Conservation (phyloP, 2,888 invertebrate species). For the Graphium colonna region DNA sequence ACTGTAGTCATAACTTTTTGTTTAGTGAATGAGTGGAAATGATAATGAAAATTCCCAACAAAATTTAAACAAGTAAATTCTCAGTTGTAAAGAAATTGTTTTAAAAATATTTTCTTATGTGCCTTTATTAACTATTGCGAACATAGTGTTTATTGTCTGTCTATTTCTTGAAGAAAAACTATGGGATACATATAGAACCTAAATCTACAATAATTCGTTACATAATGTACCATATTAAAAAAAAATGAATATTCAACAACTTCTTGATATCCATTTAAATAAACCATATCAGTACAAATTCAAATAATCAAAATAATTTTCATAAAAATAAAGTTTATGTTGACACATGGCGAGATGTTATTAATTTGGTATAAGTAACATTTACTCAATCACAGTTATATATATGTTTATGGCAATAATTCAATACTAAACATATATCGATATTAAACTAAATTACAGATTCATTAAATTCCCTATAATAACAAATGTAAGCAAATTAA, state of each 20-base stretch:
- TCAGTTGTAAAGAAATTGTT: no score
- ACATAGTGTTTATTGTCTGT: neutral
- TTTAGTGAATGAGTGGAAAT: no score
- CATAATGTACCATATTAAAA: no score
- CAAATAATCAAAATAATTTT: no score
- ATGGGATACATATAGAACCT: no score
- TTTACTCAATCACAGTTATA: conserved; percentile 8
- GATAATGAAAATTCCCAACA: no score
- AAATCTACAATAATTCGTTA: no score
- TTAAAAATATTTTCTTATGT: neutral
- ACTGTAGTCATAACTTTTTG: neutral
- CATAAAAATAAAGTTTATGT: neutral
- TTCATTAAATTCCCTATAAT: conserved; percentile 1
- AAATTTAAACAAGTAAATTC: no score
- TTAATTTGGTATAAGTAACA: conserved; percentile 14
- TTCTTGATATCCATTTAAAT: no score
- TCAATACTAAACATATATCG: neutral
- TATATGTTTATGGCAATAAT: conserved; percentile 11
- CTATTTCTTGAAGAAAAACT: neutral
- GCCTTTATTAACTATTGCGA: neutral
- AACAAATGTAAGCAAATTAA: neutral
- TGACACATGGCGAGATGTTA: conserved; percentile 12
- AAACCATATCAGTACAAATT: neutral
- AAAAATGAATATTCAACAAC: no score
- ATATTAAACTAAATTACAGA: conserved; percentile 3